Conservation (phyloP, 2,888 invertebrate species). For the Stenchaetothrips biformis region DNA sequence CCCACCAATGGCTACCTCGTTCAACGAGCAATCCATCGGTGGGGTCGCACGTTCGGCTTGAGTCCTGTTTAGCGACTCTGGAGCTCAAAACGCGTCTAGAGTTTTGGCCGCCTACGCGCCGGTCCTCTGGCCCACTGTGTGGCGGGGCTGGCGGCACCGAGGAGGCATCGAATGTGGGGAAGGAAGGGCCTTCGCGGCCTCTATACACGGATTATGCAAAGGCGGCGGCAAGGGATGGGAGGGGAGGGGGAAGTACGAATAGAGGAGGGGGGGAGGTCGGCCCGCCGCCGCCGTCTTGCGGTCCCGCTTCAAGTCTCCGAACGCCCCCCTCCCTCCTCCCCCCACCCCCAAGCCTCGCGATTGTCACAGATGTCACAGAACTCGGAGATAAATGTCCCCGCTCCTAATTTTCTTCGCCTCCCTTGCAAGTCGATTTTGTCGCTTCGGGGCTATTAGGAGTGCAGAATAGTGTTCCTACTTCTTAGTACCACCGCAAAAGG, state of each 20-base stretch:
- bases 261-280: conserved; percentile 23
- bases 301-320: not conserved
- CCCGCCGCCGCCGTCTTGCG: not conserved
- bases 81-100: too few species aligned
- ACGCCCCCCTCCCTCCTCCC: not conserved
- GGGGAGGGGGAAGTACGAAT: not conserved
- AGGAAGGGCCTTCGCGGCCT: not conserved
- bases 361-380: conserved; percentile 24
- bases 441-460: conserved; percentile 17
- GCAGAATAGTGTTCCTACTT: conserved; percentile 21
- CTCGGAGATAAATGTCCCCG: conserved; percentile 21
- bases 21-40: too few species aligned
- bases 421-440: conserved; percentile 8
- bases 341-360: not conserved
- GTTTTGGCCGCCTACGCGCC: too few species aligned
- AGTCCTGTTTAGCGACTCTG: too few species aligned
- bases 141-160: not conserved
- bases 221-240: not conserved
- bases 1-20: too few species aligned
- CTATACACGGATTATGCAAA: conserved; percentile 23
- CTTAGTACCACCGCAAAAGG: not conserved
- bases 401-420: conserved; percentile 8
- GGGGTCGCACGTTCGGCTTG: too few species aligned
- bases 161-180: conserved; percentile 21
- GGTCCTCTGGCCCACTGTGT: not conserved